These are phyloP conservation scores for Alosa alosa DNA, from an alignment of 2,113 vertebrate genomes.

Conservation along the genomic window DNA sequence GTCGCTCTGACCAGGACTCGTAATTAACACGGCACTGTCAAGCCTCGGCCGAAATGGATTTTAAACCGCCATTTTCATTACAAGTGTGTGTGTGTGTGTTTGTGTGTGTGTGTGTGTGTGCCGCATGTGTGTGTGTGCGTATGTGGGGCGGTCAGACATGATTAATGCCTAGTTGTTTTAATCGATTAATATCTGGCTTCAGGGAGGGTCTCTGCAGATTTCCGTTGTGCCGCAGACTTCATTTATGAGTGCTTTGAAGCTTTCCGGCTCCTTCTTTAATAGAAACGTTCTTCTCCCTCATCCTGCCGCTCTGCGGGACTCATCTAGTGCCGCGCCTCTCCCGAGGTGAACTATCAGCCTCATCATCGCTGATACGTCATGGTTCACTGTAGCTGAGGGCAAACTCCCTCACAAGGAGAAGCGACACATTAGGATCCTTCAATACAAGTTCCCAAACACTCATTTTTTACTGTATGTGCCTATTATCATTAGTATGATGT, in stretches of 20 bases:
- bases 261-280: slow-evolving; percentile 33
- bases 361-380: neutral
- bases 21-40: slow-evolving; percentile 54
- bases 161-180: slow-evolving; percentile 46
- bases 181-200: slow-evolving; percentile 42
- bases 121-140: neutral
- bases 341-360: neutral
- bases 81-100: neutral
- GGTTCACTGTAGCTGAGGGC: neutral
- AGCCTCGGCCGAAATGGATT: slow-evolving; percentile 62
- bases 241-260: slow-evolving; percentile 34
- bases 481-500: neutral
- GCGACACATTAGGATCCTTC: neutral
- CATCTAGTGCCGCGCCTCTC: neutral
- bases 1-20: slow-evolving; percentile 23
- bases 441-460: neutral
- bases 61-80: slow-evolving; percentile 45
- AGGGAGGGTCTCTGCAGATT: slow-evolving; percentile 9
- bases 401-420: neutral
- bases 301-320: neutral
- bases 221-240: neutral
- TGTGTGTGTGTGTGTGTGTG: neutral
- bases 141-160: slow-evolving; percentile 50
- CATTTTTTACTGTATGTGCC: neutral
- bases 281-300: neutral